Evolutionary conservation across 92 coral and sea anemone genomes (phyloP).

Genomic region (Parazoanthus atlanticus): DNA sequence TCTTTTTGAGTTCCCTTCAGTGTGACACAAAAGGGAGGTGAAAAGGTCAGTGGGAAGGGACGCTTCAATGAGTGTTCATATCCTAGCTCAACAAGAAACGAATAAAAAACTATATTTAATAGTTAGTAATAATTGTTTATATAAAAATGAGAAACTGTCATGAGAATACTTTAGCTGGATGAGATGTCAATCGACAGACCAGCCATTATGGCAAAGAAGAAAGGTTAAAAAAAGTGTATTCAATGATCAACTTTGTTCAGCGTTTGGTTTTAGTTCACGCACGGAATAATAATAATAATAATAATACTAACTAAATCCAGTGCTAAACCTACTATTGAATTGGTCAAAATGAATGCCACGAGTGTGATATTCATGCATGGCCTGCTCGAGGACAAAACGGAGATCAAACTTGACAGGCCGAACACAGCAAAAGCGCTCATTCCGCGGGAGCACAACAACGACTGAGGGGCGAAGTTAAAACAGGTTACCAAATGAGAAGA

Average conservation of each 20-base stretch:
- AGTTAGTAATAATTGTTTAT: conserved; percentile 7
- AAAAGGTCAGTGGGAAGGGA: conserved; percentile 13
- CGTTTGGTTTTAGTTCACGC: background rate
- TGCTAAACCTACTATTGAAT: background rate
- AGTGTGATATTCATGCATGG: background rate
- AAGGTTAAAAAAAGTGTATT: background rate
- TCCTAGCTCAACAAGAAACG: background rate
- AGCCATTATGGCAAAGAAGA: background rate
- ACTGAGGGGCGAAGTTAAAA: background rate
- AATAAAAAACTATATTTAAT: background rate
- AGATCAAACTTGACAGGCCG: background rate
- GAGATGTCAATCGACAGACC: conserved; percentile 4
- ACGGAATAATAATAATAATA: background rate
- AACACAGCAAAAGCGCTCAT: background rate
- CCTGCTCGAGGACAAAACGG: background rate
- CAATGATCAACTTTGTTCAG: background rate
- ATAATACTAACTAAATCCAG: background rate
- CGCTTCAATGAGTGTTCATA: background rate
- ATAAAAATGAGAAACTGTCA: background rate
- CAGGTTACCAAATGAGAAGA: conserved; percentile 1
- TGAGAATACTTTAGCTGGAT: background rate
- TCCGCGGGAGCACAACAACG: background rate
- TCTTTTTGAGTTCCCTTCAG: conserved; percentile 3
- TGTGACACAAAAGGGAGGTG: conserved; percentile 33
- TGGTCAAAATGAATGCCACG: background rate